These are phyloP conservation scores for Orientallactaga bullata DNA, from an alignment of 2,113 vertebrate species.

Conservation along the genomic window DNA sequence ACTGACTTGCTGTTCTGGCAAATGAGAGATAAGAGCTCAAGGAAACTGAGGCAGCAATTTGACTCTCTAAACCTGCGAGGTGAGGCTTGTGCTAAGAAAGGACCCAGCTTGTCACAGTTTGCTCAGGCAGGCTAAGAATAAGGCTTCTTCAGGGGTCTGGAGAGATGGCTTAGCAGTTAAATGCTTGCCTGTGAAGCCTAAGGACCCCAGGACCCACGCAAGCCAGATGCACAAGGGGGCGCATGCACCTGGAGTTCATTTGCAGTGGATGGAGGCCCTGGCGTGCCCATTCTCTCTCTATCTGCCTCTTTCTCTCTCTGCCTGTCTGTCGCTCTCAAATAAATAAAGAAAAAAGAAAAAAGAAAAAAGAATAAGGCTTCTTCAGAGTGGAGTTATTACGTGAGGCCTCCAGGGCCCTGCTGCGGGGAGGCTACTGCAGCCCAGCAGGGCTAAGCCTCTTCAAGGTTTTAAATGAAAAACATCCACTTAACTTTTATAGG, in stretches of 20 bases:
- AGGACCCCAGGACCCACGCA: too few species aligned
- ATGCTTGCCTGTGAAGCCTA: too few species aligned
- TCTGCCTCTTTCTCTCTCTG: too few species aligned
- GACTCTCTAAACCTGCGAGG: not conserved
- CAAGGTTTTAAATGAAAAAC: slow-evolving; percentile 72
- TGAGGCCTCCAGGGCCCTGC: not conserved
- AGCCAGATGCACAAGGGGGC: too few species aligned
- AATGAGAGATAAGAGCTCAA: not conserved
- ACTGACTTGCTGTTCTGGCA: not conserved
- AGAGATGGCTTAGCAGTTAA: too few species aligned
- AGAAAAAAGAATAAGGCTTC: too few species aligned
- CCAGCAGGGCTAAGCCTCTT: slow-evolving; percentile 55
- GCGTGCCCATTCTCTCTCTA: too few species aligned
- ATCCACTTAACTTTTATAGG: slow-evolving; percentile 70
- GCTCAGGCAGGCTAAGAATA: not conserved
- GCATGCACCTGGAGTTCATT: too few species aligned
- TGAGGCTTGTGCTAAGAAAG: not conserved
- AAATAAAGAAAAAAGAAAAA: too few species aligned
- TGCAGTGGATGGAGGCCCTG: too few species aligned
- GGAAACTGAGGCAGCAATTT: not conserved
- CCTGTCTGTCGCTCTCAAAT: too few species aligned
- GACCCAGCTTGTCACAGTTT: not conserved
- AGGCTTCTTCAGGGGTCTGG: not conserved
- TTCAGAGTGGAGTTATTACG: not conserved
- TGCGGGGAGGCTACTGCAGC: not conserved